Base-by-base conservation (phyloP, 1,140 invertebrate genomes). In the Ridgeia piscesae region DNA sequence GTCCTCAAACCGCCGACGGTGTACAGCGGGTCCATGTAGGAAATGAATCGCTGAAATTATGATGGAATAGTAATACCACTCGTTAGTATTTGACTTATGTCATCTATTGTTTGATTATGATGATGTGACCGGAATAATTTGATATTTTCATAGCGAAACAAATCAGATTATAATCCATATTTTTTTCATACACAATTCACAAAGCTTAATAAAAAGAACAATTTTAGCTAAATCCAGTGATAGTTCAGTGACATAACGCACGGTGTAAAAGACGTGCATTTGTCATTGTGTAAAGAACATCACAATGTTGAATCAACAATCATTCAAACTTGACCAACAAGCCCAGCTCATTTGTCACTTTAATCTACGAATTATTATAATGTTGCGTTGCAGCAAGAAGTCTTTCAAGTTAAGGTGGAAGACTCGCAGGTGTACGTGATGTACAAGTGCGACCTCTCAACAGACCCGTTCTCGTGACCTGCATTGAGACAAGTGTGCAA, bases 361-460 rank as follows among this genome's bases (percentile, higher is more conserved):
- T n/a, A n/a, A 89, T 89, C n/a, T 90, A 88, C n/a, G 88, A 90
- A 42, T 90, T 33, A 91, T 35, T 27, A 33, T 17, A 42, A n/a
- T 89, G 33, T 34, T 88, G 34, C 50, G 33, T 92, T 34, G 48
- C 50, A 92, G 91, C 91, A 92, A 89, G 91, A 92, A 0, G 77
- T 92, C 33, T 92, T 89, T 42, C 11, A 33, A 50, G 88, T 77
- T 9, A 92, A 92, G 34, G 88, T 92, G 33, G 91, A 92, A 88
- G 77, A 92, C 21, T 42, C 33, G 31, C 50, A 92, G 34, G 91
- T 92, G 6, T 92, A 89, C 33, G 91, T 92, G 14, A 33, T 88
- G 35, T 92, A 92, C 58, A 88, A 50, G 33, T 89, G 88, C 88
- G 50, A 48, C 33, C 88, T 92, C 35, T 42, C 34, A 50, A 0